Conservation (phyloP, 2,797 vertebrate species). For the Setipinna tenuifilis region DNA sequence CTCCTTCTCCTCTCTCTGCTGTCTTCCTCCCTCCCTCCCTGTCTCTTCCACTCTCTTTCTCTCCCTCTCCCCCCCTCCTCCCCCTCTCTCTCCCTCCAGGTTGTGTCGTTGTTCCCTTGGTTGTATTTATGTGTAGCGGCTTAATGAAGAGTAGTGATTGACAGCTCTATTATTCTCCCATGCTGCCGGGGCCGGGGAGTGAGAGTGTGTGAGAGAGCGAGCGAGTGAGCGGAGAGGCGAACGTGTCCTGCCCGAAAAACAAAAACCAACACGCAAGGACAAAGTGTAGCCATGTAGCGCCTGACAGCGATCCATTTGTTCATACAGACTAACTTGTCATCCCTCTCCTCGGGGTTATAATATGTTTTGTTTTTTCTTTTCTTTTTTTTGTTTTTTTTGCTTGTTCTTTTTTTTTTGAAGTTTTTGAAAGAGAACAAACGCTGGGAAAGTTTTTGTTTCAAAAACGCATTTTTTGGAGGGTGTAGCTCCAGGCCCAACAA, state of each 20-base stretch:
- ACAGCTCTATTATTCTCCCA: slow-evolving; percentile 54
- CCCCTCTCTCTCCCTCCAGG: not conserved
- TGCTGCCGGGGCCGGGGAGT: not conserved
- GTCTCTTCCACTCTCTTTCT: slow-evolving; percentile 27
- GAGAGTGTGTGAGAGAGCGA: not conserved
- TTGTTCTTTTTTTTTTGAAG: not conserved
- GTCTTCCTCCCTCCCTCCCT: not conserved
- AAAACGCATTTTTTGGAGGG: not conserved
- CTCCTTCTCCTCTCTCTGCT: not conserved
- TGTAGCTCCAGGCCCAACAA: not conserved
- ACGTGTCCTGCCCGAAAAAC: not conserved
- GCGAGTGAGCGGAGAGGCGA: not conserved
- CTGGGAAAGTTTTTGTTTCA: not conserved
- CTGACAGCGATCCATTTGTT: not conserved
- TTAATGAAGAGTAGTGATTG: slow-evolving; percentile 3
- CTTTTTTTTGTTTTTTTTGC: not conserved
- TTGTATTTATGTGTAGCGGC: slow-evolving; percentile 1
- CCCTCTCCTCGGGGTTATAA: slow-evolving; percentile 1
- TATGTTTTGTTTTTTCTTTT: not conserved
- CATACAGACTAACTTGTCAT: not conserved
- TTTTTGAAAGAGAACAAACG: not conserved
- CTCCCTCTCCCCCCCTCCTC: not conserved
- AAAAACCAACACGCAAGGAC: not conserved
- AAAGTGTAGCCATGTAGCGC: not conserved
- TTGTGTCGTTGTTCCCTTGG: not conserved